A percentile compares a stretch with the other conserved stretches of the same genome.
phyloP scores from a whole-genome alignment of 2,888 invertebrate species.

The Gymnoscelis rufifasciata region DNA sequence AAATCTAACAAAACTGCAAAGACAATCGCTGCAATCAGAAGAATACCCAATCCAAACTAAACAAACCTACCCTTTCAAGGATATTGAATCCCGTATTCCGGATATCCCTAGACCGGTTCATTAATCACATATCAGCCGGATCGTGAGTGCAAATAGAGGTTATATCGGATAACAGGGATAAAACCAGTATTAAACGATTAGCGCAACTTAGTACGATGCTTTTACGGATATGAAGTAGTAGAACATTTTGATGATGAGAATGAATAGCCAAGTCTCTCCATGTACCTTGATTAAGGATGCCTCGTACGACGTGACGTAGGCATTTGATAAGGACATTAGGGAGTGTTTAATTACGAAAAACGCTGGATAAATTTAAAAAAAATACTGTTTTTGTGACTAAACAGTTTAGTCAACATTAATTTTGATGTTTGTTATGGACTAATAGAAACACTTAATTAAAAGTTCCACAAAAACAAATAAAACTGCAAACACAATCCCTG shows the following conservation, averaged over 20 bases:
- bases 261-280: no score
- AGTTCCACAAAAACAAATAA: neutral
- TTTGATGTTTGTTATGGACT: no score
- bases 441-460: no score
- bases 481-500: neutral
- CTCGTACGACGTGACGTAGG: no score
- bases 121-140: conserved; percentile 60
- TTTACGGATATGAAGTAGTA: no score
- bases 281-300: no score
- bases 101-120: conserved; percentile 44
- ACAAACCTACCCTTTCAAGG: conserved; percentile 25
- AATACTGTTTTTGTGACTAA: no score
- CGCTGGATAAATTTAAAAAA: no score
- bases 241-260: no score
- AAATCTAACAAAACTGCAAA: neutral
- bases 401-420: no score
- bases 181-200: conserved; percentile 23
- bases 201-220: conserved; percentile 17
- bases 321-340: no score
- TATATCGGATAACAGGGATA: conserved; percentile 11
- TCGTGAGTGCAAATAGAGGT: conserved; percentile 44
- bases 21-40: neutral
- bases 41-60: neutral
- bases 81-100: conserved; percentile 31
- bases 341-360: no score